Evolutionary conservation across 1,140 invertebrate species (phyloP).

Genomic region (Drosophila parvula): DNA sequence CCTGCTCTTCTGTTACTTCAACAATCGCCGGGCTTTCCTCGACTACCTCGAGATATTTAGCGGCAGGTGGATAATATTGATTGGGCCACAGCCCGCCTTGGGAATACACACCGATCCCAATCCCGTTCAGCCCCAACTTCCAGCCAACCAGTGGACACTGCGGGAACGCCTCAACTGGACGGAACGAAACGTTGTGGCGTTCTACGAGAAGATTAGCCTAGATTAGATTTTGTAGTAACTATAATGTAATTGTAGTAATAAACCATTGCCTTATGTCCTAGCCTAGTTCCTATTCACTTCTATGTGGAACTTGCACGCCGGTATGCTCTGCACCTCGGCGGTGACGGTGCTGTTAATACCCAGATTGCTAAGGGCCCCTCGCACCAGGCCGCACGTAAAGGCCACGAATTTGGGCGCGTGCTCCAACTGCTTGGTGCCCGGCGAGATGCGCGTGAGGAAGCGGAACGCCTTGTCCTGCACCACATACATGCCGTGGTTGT

Average conservation of each 20-base stretch:
- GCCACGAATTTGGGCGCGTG: conserved; percentile 96
- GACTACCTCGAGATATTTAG: conserved; percentile 87
- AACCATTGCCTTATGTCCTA: conserved; percentile 13
- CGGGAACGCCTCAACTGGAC: conserved; percentile 81
- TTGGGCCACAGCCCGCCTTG: conserved; percentile 87
- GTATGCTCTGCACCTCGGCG: conserved; percentile 96
- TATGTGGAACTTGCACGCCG: conserved; percentile 97
- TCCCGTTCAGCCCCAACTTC: conserved; percentile 86
- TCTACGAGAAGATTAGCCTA: conserved; percentile 82
- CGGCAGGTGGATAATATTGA: conserved; percentile 88
- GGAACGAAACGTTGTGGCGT: conserved; percentile 85
- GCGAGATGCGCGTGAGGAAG: conserved; percentile 94
- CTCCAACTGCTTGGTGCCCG: conserved; percentile 95
- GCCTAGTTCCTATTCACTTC: conserved; percentile 88
- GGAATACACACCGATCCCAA: conserved; percentile 88
- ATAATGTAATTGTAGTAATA: conserved; percentile 50
- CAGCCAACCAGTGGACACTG: conserved; percentile 61
- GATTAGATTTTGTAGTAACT: conserved; percentile 33
- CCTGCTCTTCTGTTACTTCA: conserved; percentile 91
- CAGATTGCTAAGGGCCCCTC: conserved; percentile 97
- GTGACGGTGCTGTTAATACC: conserved; percentile 97
- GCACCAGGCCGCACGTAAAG: conserved; percentile 97
- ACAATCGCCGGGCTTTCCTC: conserved; percentile 87
- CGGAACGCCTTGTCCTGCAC: conserved; percentile 98
- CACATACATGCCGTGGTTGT: conserved; percentile 99